These are phyloP conservation scores for Pristionchus arcanus DNA, from an alignment of 2,888 invertebrate species.

Conservation along the genomic window DNA sequence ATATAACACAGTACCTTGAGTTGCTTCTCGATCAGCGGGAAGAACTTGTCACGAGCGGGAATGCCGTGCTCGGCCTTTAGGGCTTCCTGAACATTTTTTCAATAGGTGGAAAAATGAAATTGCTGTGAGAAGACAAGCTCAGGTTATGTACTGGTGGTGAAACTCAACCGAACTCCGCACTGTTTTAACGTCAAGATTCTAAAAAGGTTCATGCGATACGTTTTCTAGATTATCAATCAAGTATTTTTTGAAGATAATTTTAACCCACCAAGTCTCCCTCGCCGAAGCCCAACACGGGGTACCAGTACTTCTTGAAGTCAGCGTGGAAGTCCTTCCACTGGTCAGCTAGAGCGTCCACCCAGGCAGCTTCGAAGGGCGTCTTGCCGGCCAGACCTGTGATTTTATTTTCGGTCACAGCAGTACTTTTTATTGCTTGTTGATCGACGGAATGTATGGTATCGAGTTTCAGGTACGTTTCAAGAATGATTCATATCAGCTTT, in stretches of 20 bases:
- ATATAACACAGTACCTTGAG: conserved; percentile 21
- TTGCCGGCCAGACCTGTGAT: conserved; percentile 33
- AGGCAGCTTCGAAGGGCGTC: conserved; percentile 40
- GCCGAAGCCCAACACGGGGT: conserved; percentile 35
- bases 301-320: conserved; percentile 54
- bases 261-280: conserved; percentile 48
- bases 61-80: conserved; percentile 42
- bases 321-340: conserved; percentile 42
- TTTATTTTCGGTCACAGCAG: too few species aligned
- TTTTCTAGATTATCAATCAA: neutral
- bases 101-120: neutral
- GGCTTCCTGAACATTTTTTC: neutral
- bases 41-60: conserved; percentile 45
- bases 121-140: too few species aligned
- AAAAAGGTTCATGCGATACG: too few species aligned
- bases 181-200: too few species aligned
- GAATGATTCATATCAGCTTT: neutral
- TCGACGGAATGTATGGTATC: too few species aligned
- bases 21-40: conserved; percentile 24
- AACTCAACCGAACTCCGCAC: neutral
- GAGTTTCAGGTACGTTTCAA: neutral
- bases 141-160: too few species aligned
- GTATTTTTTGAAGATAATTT: neutral
- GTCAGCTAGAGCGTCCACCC: conserved; percentile 18
- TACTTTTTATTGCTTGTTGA: too few species aligned